A percentile compares a stretch with the other conserved stretches of the same genome.
These are phyloP conservation scores for Tethea ocularis DNA, from an alignment of 2,888 invertebrate species.

Conservation along the genomic window DNA sequence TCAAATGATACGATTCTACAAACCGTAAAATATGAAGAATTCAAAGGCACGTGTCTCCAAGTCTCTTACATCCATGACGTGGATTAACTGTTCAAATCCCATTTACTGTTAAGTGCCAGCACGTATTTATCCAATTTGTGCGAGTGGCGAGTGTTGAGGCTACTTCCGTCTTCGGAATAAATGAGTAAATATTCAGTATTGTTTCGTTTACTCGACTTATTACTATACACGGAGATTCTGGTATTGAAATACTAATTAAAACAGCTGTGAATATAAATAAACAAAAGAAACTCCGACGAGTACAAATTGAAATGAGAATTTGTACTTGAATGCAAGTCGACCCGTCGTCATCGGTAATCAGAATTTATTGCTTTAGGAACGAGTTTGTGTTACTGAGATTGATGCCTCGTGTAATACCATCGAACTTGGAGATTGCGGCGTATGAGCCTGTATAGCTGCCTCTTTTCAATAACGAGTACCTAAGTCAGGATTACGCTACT, in stretches of 20 bases:
- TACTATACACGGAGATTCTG: conserved; percentile 2
- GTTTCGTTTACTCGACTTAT: neutral
- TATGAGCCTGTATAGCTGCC: neutral
- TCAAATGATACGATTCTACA: neutral
- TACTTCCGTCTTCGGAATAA: conserved; percentile 17
- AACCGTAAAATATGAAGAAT: neutral
- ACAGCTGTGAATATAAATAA: conserved; percentile 23
- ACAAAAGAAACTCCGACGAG: conserved; percentile 39
- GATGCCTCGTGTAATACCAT: conserved; percentile 45
- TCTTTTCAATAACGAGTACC: neutral
- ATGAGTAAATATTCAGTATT: conserved; percentile 12
- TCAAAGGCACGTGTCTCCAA: neutral
- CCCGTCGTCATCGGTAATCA: conserved; percentile 51
- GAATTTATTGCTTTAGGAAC: conserved; percentile 60
- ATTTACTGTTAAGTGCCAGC: conserved; percentile 10
- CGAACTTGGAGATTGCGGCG: conserved; percentile 19
- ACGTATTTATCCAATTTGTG: conserved; percentile 13
- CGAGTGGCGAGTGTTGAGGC: neutral
- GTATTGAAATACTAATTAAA: conserved; percentile 22
- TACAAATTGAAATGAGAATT: conserved; percentile 55
- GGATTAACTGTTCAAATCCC: conserved; percentile 7
- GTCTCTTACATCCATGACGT: conserved; percentile 1
- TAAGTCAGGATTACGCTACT: neutral
- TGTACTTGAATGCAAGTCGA: conserved; percentile 56
- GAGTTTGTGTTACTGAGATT: conserved; percentile 54